Evolutionary conservation across 2,888 invertebrate genomes (phyloP), one percentile per base, ranked within the genome.

Genomic region (Chrysolina haemoptera): DNA sequence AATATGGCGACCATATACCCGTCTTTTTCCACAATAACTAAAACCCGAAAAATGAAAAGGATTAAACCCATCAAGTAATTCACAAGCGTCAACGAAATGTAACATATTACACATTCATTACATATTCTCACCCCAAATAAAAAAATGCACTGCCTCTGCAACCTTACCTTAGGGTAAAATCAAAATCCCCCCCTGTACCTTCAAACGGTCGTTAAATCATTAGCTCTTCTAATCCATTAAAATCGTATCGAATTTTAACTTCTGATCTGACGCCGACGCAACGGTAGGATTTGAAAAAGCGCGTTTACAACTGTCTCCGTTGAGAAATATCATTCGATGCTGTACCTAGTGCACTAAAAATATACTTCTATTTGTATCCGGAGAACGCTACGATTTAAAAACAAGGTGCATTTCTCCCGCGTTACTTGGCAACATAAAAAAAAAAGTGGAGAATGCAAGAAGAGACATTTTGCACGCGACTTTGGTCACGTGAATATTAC

Each of bases 401-500:
- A 85, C 82, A 77, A 79, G 82, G 84, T 85, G 83, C 85, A 84
- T 85, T 85, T 85, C 83, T 82, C 84, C 84, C 82, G 73, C 46
- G 82, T 16, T 46, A 68, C 67, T 73, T 59, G 64, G 62, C 68
- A 68, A 73, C 68, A 35, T 53, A 22, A 46, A 55, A 64, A 70
- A 64, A 50, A 35, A 55, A 55, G 18, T 5, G 5, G 10, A 48
- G 65, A 41, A 80, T 78, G 80, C 80, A 72, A 69, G 64, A 80
- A 72, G 76, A 79, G 80, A 62, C 20, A 14, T 68, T 68, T 41
- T 67, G 40, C 46, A 53, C 67, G 67, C 67, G 35, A 67, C 67
- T 16, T n/a, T 6, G 43, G 20, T 41, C 64, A 64, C 43, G 18
- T 20, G 14, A 64, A 12, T 10, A 35, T 22, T 14, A n/a, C 46